phyloP scores from a whole-genome alignment of 2,888 invertebrate species.

The Lucinisca nassula region DNA sequence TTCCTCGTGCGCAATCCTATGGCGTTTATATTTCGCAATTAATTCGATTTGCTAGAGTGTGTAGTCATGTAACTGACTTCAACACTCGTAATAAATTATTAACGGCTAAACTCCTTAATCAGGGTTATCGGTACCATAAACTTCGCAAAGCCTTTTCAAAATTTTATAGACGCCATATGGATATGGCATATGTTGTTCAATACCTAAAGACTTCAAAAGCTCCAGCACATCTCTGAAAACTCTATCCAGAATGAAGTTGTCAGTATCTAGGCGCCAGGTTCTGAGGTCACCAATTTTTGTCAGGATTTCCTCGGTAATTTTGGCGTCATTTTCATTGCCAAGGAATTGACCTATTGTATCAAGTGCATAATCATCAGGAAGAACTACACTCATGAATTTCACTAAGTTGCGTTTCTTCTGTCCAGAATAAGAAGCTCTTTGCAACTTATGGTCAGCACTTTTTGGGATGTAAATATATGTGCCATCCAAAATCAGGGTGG shows the following conservation, averaged over 20 bases:
- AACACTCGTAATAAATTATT: no score
- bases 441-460: not conserved
- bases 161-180: no score
- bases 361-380: not conserved
- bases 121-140: no score
- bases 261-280: not conserved
- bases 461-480: not conserved
- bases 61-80: no score
- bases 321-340: not conserved
- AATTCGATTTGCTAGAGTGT: no score
- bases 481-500: not conserved
- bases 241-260: not conserved
- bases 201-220: not conserved
- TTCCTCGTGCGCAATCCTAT: no score
- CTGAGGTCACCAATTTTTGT: not conserved
- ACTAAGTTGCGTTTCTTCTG: conserved; percentile 9
- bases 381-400: not conserved
- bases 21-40: no score
- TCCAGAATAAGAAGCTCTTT: not conserved
- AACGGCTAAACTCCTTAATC: no score
- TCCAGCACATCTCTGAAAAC: not conserved
- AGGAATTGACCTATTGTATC: not conserved
- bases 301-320: not conserved
- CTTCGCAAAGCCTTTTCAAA: no score
- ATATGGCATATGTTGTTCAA: not conserved